Conservation (phyloP, 2,888 invertebrate genomes). For the Drosophila percnosoma region DNA sequence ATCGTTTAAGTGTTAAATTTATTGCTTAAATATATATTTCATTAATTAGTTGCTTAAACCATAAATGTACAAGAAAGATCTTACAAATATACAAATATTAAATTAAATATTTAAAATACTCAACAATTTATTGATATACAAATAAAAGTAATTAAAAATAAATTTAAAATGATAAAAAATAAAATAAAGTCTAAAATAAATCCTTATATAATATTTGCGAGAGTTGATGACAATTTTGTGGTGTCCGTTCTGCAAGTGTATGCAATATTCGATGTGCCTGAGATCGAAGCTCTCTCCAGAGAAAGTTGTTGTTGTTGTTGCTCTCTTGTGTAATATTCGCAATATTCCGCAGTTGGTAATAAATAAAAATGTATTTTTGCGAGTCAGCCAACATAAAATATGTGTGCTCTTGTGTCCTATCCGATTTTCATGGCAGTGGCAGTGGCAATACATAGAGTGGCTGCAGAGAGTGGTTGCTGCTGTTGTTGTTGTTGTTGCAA, state of each 20-base stretch:
- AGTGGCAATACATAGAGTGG: slow-evolving; percentile 56
- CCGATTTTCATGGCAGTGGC: slow-evolving; percentile 84
- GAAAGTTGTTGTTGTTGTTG: slow-evolving; percentile 35
- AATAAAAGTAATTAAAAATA: not conserved
- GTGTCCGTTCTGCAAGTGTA: not conserved
- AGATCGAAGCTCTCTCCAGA: not conserved
- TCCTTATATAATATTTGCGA: rapidly evolving
- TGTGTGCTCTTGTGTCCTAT: slow-evolving; percentile 74
- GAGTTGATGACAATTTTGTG: not conserved
- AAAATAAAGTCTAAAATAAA: not conserved
- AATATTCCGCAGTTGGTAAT: slow-evolving; percentile 80
- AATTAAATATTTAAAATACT: not conserved
- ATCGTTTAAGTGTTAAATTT: rapidly evolving
- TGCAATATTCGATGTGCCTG: not conserved
- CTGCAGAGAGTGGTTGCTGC: not conserved
- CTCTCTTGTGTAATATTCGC: slow-evolving; percentile 46
- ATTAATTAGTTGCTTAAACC: not conserved
- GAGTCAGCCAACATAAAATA: slow-evolving; percentile 80
- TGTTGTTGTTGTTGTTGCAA: slow-evolving; percentile 17
- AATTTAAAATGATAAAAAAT: not conserved
- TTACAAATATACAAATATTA: not conserved
- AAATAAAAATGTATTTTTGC: slow-evolving; percentile 81
- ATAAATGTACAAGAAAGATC: rapidly evolving
- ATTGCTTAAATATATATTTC: not conserved
- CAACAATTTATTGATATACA: not conserved